phyloP scores from a whole-genome alignment of 2,888 invertebrate genomes.

The Abrostola triplasia region DNA sequence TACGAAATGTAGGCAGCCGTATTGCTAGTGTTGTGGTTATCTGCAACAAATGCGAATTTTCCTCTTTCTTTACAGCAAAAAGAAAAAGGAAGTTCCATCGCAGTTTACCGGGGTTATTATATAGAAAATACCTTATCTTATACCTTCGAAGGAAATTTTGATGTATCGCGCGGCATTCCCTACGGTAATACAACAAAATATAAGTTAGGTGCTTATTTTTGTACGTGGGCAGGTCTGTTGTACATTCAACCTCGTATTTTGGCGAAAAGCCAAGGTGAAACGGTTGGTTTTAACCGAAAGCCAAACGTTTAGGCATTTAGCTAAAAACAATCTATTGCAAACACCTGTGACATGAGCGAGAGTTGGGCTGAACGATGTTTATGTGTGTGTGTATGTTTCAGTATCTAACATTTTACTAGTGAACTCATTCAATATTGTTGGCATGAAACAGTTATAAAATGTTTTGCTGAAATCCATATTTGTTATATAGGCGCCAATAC shows the following conservation, averaged over 20 bases:
- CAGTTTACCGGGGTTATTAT: conserved; percentile 38
- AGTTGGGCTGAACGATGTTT: conserved; percentile 33
- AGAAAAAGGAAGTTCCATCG: conserved; percentile 42
- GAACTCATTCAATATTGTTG: conserved; percentile 40
- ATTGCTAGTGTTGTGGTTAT: conserved; percentile 35
- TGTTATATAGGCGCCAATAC: conserved; percentile 15
- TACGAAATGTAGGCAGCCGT: conserved; percentile 10
- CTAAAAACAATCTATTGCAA: conserved; percentile 58
- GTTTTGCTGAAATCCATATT: conserved; percentile 32
- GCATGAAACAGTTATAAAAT: conserved; percentile 35
- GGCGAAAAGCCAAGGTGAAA: conserved; percentile 53
- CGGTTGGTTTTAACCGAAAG: conserved; percentile 54
- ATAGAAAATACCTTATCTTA: conserved; percentile 45
- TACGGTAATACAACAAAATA: conserved; percentile 54
- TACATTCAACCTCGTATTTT: conserved; percentile 40
- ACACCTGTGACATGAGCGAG: conserved; percentile 55
- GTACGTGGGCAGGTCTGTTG: conserved; percentile 50
- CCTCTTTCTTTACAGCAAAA: conserved; percentile 40
- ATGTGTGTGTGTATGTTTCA: conserved; percentile 10
- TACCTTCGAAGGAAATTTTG: conserved; percentile 51
- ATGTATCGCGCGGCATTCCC: conserved; percentile 54
- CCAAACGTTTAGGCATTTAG: conserved; percentile 56
- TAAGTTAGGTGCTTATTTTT: conserved; percentile 55
- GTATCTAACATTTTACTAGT: conserved; percentile 35
- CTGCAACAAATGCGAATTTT: conserved; percentile 28